phyloP scores from a whole-genome alignment of 2,113 vertebrate genomes.

The Grammomys surdaster region DNA sequence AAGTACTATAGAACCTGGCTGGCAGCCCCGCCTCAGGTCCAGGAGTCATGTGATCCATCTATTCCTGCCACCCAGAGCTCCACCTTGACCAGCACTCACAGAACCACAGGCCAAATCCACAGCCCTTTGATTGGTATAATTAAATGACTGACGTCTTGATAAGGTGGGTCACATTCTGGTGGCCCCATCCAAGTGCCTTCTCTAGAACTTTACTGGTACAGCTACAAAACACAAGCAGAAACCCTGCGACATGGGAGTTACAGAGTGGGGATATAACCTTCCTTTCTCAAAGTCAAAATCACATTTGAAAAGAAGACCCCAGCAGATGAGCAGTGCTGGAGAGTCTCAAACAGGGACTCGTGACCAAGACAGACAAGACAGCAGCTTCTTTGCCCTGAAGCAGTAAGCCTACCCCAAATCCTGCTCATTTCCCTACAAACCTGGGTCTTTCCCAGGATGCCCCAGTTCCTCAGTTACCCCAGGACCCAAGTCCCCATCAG shows the following conservation, averaged over 20 bases:
- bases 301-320: background rate
- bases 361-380: background rate
- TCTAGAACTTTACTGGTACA: background rate
- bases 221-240: background rate
- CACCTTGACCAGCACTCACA: background rate
- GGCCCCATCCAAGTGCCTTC: background rate
- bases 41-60: background rate
- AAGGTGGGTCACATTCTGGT: background rate
- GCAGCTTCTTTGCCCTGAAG: background rate
- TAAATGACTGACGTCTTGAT: slow-evolving; percentile 8
- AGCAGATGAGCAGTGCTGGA: background rate
- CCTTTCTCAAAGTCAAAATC: background rate
- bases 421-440: background rate
- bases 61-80: slow-evolving; percentile 6
- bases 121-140: slow-evolving; percentile 1
- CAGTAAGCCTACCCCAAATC: background rate
- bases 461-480: background rate
- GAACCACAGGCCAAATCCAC: background rate
- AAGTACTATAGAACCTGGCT: background rate
- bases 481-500: background rate
- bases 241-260: background rate
- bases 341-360: background rate
- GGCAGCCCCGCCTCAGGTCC: background rate
- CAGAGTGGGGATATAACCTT: background rate
- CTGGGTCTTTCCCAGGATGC: background rate